Evolutionary conservation across 2,113 vertebrate species (phyloP).

Genomic region (Oxyruncus cristatus): DNA sequence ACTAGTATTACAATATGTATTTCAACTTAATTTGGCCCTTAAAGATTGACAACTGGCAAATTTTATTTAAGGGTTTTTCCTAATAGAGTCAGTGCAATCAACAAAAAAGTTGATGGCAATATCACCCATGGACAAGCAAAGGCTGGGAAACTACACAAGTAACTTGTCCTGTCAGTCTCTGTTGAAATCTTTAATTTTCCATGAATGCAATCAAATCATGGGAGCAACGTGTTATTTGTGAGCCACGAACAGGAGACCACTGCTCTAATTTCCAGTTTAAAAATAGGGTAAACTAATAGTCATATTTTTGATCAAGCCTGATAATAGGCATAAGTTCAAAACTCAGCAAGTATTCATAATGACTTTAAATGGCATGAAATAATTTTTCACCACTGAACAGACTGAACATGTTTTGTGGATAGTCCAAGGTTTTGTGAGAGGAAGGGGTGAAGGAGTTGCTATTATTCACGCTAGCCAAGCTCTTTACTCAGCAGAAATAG

Average conservation of each 20-base stretch:
- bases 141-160: background rate
- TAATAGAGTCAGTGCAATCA: background rate
- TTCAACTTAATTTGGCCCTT: background rate
- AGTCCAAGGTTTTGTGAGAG: background rate
- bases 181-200: background rate
- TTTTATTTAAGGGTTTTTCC: background rate
- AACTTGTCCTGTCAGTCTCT: background rate
- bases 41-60: background rate
- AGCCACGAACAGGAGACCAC: background rate
- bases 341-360: background rate
- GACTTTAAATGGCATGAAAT: background rate
- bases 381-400: background rate
- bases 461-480: background rate
- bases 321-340: background rate
- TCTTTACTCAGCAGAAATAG: background rate
- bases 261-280: background rate
- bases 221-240: background rate
- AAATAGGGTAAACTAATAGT: background rate
- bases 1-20: background rate
- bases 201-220: background rate
- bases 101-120: background rate
- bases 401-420: background rate
- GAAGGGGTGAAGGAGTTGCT: background rate
- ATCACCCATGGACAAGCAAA: background rate
- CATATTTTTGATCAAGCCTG: background rate